phyloP scores from a whole-genome alignment of 1,140 invertebrate species.

The Ostrea denselamellosa region DNA sequence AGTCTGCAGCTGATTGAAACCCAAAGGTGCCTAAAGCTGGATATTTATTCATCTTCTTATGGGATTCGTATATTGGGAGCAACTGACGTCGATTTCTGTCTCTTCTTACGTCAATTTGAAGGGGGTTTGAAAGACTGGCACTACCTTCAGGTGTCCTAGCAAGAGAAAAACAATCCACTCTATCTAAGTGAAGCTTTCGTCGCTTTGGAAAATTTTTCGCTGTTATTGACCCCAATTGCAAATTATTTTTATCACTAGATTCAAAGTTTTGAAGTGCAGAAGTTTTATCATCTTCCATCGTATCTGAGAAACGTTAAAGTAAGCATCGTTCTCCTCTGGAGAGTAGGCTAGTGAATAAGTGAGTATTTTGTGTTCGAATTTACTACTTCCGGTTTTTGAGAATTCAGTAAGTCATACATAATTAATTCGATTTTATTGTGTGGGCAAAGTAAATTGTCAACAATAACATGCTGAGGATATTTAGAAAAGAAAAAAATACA shows the following conservation, averaged over 20 bases:
- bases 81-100: not conserved
- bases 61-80: not conserved
- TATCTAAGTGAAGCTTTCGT: slow-evolving; percentile 26
- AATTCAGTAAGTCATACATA: not conserved
- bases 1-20: slow-evolving; percentile 17
- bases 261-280: too few species aligned
- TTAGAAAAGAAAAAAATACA: too few species aligned
- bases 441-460: too few species aligned
- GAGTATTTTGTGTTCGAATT: not conserved
- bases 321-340: not conserved
- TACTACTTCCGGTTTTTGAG: not conserved
- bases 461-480: too few species aligned
- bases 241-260: too few species aligned
- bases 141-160: not conserved
- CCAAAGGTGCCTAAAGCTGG: not conserved
- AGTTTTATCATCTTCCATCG: too few species aligned
- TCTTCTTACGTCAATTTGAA: not conserved
- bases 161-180: slow-evolving; percentile 19
- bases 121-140: not conserved
- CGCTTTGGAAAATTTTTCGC: not conserved
- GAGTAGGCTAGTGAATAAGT: not conserved
- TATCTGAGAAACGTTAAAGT: too few species aligned
- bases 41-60: not conserved
- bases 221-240: not conserved
- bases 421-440: not conserved